phyloP scores from a whole-genome alignment of 2,888 invertebrate species.

The Melanophora roralis region DNA sequence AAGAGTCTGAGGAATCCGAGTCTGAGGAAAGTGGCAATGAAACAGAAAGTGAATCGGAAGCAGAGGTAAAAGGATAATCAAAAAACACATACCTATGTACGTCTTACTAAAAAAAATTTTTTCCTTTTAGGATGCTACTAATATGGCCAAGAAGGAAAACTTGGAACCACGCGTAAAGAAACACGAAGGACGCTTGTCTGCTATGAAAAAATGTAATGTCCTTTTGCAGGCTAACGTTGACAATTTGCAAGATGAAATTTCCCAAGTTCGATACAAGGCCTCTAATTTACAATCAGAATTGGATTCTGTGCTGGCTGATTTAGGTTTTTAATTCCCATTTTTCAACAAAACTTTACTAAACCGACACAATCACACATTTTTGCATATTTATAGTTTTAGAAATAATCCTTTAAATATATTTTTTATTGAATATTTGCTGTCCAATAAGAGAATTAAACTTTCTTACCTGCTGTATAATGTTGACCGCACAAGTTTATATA shows the following conservation, averaged over 20 bases:
- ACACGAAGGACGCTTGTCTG: conserved; percentile 87
- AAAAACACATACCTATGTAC: no score
- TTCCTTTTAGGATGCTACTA: conserved; percentile 80
- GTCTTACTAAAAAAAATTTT: neutral
- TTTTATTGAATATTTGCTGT: conserved; percentile 18
- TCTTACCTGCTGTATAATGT: conserved; percentile 32
- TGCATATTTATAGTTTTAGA: conserved; percentile 18
- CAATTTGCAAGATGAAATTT: conserved; percentile 89
- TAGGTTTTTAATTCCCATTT: conserved; percentile 80
- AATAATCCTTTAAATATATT: conserved; percentile 10
- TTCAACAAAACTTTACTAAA: neutral
- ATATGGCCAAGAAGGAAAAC: conserved; percentile 83
- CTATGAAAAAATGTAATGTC: conserved; percentile 92
- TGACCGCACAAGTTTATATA: neutral
- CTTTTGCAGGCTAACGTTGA: conserved; percentile 92
- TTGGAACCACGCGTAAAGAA: conserved; percentile 82
- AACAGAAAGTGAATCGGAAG: conserved; percentile 80
- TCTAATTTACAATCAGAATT: conserved; percentile 87
- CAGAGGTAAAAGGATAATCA: conserved; percentile 78
- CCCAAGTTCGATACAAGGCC: conserved; percentile 89
- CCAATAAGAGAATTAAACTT: conserved; percentile 7
- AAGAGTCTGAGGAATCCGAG: conserved; percentile 81
- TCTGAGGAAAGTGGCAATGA: conserved; percentile 79
- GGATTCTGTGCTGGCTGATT: conserved; percentile 90
- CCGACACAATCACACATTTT: neutral